phyloP scores from a whole-genome alignment of 2,113 vertebrate species.

The Toxotes chatareus region DNA sequence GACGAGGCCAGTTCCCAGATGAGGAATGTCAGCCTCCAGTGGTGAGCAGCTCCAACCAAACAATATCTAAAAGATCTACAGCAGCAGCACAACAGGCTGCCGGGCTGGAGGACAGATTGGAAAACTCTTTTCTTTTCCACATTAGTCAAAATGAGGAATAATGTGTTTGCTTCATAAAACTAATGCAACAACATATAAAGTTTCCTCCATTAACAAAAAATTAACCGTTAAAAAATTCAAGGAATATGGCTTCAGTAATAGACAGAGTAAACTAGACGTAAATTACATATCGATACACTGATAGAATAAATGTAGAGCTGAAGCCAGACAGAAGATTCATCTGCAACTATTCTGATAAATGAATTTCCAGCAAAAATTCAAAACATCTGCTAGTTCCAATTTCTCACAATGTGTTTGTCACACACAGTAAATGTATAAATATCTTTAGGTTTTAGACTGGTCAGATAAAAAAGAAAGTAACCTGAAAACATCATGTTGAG shows the following conservation, averaged over 20 bases:
- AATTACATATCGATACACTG: neutral
- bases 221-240: neutral
- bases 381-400: neutral
- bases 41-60: constrained; percentile 19
- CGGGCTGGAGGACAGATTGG: neutral
- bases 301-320: neutral
- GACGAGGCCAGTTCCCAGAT: neutral
- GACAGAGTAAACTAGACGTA: neutral
- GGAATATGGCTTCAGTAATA: neutral
- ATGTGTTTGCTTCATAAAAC: constrained; percentile 3
- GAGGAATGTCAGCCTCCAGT: constrained; percentile 8
- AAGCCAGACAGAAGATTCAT: neutral
- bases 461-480: too few relatives aligned
- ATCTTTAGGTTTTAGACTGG: neutral
- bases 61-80: neutral
- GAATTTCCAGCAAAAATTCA: neutral
- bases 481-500: too few relatives aligned
- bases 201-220: neutral
- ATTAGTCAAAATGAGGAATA: constrained; percentile 2
- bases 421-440: neutral
- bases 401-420: neutral
- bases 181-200: neutral
- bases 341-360: neutral
- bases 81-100: neutral
- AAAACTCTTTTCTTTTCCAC: neutral